Conservation (phyloP, 2,888 invertebrate genomes). For the Molanna angustata region DNA sequence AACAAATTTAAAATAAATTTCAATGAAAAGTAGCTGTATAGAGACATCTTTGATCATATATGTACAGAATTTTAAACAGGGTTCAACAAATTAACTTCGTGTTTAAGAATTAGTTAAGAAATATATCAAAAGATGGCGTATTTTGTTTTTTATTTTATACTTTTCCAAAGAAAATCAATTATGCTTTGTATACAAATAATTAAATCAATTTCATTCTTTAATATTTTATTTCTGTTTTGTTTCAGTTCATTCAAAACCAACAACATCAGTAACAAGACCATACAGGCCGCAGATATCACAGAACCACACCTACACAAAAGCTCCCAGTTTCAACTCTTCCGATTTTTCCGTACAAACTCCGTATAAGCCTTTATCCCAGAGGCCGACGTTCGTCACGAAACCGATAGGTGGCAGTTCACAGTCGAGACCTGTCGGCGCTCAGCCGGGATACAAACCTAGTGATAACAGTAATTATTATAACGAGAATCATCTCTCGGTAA, state of each 20-base stretch:
- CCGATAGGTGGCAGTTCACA: conserved; percentile 52
- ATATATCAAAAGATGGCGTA: no score
- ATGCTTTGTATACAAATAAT: no score
- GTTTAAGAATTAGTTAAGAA: no score
- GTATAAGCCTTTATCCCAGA: conserved; percentile 39
- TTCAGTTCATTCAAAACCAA: conserved; percentile 33
- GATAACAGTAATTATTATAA: conserved; percentile 22
- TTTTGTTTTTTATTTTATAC: no score
- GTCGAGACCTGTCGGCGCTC: conserved; percentile 29
- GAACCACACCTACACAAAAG: conserved; percentile 19
- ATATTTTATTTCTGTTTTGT: no score
- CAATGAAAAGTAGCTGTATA: no score
- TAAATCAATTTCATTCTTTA: no score
- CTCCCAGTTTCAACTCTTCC: conserved; percentile 31
- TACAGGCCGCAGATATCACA: conserved; percentile 34
- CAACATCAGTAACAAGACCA: conserved; percentile 35
- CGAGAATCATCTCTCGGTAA: conserved; percentile 23
- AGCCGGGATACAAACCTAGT: conserved; percentile 26
- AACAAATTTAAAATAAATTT: no score
- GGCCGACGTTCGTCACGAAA: conserved; percentile 54
- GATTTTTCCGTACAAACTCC: conserved; percentile 33
- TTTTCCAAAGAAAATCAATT: no score
- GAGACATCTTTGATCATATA: no score
- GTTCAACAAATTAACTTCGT: no score
- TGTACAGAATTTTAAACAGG: no score